Base-by-base conservation (phyloP, 2,888 invertebrate species). In the Automeris io region DNA sequence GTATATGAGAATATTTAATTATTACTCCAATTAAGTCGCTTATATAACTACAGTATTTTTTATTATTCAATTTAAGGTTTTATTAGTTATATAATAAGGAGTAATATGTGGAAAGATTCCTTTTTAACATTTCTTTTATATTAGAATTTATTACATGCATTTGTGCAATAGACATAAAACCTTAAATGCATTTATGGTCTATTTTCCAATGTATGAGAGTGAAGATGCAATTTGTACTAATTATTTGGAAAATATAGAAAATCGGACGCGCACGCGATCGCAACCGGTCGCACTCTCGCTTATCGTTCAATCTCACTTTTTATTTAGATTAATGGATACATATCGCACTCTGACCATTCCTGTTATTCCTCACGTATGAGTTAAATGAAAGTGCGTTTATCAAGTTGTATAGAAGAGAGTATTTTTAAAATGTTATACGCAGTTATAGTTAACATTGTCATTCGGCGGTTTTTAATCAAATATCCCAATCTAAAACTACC, bases 251-350 rank as follows among this genome's bases (percentile, higher is more conserved):
- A 49, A 46, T 42, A 35, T 38, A n/a, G 35, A 34, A 44, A 32
- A 40, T 43, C 39, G 41, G 45, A 43, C 38, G 39, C 29, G 42
- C 41, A 37, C 37, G 22, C 19, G 24, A 29, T 33, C 31, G 37
- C 39, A 34, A 51, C 49, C 44, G 46, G 51, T 51, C 19, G 36
- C 34, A 45, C 47, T 51, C 51, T 51, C 51, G 40, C 45, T 40
- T 43, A 42, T 49, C 26, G 22, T 13, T 2, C n/a, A 34, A n/a
- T 23, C 13, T 22, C 13, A 47, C 54, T 51, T 55, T 52, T 52
- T 46, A 49, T 41, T 26, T 46, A 40, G 40, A 41, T 42, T 39
- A 39, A 48, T 39, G 39, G 41, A 24, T 39, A 24, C 39, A 40
- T 11, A 43, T 42, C 38, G 45, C 18, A 36, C 24, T 25, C 9